A percentile compares a stretch with the other conserved stretches of the same genome.
phyloP scores from a whole-genome alignment of 2,113 vertebrate genomes.

The Tragulus kanchil region DNA sequence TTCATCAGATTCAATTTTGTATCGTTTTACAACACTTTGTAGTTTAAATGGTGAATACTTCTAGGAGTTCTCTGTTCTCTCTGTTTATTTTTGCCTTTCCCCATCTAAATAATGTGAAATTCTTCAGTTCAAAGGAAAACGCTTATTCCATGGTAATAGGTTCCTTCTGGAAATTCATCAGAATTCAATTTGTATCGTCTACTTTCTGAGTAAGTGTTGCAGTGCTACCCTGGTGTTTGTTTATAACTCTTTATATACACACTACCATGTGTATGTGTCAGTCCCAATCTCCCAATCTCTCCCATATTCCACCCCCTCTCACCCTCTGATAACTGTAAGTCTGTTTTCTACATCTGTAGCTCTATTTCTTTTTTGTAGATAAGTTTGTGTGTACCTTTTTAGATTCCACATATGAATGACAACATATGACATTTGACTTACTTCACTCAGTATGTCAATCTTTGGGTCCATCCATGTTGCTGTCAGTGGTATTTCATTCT shows the following conservation, averaged over 20 bases:
- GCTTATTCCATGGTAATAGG: background rate
- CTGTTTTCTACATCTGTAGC: background rate
- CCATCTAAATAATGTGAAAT: background rate
- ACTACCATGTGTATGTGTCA: background rate
- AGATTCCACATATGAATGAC: background rate
- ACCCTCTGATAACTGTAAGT: background rate
- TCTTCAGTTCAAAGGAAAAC: constrained; percentile 32
- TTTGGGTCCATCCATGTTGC: background rate
- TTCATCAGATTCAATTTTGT: background rate
- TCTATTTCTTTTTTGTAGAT: background rate
- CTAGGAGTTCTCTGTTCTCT: background rate
- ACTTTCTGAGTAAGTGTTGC: no score
- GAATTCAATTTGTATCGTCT: no score
- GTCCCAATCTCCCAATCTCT: background rate
- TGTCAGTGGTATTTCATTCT: background rate
- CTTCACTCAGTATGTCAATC: background rate
- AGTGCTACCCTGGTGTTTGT: no score
- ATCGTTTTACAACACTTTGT: background rate
- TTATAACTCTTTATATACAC: background rate
- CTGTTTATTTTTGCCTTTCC: constrained; percentile 32
- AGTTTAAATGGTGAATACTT: constrained; percentile 40
- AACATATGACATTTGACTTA: background rate
- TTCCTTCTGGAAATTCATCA: background rate
- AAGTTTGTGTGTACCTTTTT: background rate
- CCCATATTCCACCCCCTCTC: background rate